Base-by-base conservation (phyloP, 2,888 invertebrate genomes). In the Cistogaster globosa region DNA sequence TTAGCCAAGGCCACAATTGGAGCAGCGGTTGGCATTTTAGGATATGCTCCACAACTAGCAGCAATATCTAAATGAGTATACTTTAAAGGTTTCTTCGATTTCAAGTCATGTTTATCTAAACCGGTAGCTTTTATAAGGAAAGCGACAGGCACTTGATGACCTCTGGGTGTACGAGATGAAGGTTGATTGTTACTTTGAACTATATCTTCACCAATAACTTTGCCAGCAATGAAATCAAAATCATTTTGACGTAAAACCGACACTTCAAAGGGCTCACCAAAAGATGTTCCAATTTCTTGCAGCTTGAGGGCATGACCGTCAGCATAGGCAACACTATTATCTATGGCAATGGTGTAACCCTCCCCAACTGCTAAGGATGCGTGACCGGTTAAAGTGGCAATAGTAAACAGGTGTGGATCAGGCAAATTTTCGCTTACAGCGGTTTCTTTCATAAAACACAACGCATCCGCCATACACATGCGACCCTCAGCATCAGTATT, bases 401-500 rank as follows among this genome's bases (percentile, higher is more conserved):
- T 94, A 8, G 98, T 98, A 92, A 97, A 97, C 76, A 99, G 92
- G 92, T 97, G 97, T 11, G 98, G 96, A 92, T 96, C 95, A 9
- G 95, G 94, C 86, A 96, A 95, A 85, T 93, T 93, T 7, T 87
- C 78, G 20, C 90, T 88, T 16, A 94, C 88, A 6, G 97, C 97
- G 90, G 95, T 93, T 88, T 92, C 92, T 89, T 94, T 94, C 93
- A 96, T 95, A 92, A 95, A 95, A 90, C 96, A 96, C 42, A 98
- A 94, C 36, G 97, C 95, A 93, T 98, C 98, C 53, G 96, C 96
- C 97, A 98, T 97, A 60, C 96, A 96, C 96, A 98, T 96, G 79
- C 98, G 94, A 1, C 98, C 98, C 93, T 99, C 98, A 68, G 98
- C 98, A 93, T 99, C 98, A 5, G 98, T 98, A 93, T 99, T 98